Conservation (phyloP, 2,113 vertebrate species). For the Morone chrysops region DNA sequence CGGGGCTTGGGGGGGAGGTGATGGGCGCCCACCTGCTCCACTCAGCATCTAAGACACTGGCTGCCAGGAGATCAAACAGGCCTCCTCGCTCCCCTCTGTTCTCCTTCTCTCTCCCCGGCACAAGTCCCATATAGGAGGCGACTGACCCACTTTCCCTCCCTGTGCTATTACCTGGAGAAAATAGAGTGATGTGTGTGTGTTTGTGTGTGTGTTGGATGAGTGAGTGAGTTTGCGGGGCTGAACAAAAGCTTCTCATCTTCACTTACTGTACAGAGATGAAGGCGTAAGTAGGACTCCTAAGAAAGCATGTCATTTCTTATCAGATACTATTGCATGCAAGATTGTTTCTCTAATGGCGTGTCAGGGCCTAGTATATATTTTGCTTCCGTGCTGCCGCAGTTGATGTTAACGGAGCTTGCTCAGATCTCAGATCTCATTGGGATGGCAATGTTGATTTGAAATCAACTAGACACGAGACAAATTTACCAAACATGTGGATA, state of each 20-base stretch:
- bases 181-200: conserved; percentile 46
- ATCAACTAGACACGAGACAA: conserved; percentile 59
- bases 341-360: conserved; percentile 54
- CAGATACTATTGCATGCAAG: conserved; percentile 41
- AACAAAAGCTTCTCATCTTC: conserved; percentile 70
- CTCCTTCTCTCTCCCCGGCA: conserved; percentile 47
- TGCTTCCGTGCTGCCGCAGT: conserved; percentile 23
- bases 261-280: conserved; percentile 61
- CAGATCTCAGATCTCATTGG: conserved; percentile 22
- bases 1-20: conserved; percentile 33
- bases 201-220: conserved; percentile 22
- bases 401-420: conserved; percentile 34
- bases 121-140: conserved; percentile 66
- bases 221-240: conserved; percentile 33
- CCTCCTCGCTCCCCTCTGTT: conserved; percentile 58
- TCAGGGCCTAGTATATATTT: conserved; percentile 24
- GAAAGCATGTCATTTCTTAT: conserved; percentile 63
- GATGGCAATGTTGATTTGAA: conserved; percentile 47
- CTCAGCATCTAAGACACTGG: conserved; percentile 67
- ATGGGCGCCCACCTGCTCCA: conserved; percentile 73
- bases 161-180: conserved; percentile 76
- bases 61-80: conserved; percentile 77
- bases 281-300: conserved; percentile 52
- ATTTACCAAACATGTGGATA: conserved; percentile 73
- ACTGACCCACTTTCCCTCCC: conserved; percentile 78